Percentiles rank a stretch among this genome's conserved stretches.
Evolutionary conservation across 1,140 invertebrate species (phyloP).

Genomic region (Melitaea cinxia): DNA sequence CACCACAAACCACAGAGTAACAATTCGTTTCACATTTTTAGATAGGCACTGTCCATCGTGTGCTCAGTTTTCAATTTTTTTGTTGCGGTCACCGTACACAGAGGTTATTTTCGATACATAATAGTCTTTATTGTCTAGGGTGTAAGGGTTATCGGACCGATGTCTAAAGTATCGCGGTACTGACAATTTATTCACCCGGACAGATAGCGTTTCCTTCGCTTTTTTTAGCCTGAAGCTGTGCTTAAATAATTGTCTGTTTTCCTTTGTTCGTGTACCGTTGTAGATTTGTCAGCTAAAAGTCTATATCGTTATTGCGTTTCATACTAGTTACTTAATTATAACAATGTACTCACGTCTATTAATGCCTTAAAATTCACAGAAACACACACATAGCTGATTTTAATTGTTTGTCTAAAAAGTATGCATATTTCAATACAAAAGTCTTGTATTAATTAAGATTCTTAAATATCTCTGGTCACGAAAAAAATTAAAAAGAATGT

Average conservation of each 20-base stretch:
- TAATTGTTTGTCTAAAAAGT: too few species aligned
- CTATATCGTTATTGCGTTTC: neutral
- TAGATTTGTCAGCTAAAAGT: neutral
- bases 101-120: neutral
- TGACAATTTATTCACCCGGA: constrained; percentile 62
- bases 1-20: constrained; percentile 16
- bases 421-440: too few species aligned
- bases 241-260: constrained; percentile 63
- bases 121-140: constrained; percentile 6
- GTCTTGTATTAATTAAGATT: too few species aligned
- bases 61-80: constrained; percentile 38
- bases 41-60: constrained; percentile 23
- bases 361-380: too few species aligned
- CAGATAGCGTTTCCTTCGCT: constrained; percentile 50
- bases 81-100: constrained; percentile 29
- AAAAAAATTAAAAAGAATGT: too few species aligned
- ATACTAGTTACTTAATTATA: too few species aligned
- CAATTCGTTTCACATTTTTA: constrained; percentile 29
- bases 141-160: constrained; percentile 9
- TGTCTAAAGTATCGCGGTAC: constrained; percentile 23
- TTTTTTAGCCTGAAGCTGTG: constrained; percentile 51
- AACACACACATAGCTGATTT: too few species aligned
- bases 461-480: too few species aligned
- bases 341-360: too few species aligned
- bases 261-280: constrained; percentile 41